Evolutionary conservation across 2,797 vertebrate genomes (phyloP), one percentile per base, ranked within the genome.

Genomic region (Peromyscus nudipes): DNA sequence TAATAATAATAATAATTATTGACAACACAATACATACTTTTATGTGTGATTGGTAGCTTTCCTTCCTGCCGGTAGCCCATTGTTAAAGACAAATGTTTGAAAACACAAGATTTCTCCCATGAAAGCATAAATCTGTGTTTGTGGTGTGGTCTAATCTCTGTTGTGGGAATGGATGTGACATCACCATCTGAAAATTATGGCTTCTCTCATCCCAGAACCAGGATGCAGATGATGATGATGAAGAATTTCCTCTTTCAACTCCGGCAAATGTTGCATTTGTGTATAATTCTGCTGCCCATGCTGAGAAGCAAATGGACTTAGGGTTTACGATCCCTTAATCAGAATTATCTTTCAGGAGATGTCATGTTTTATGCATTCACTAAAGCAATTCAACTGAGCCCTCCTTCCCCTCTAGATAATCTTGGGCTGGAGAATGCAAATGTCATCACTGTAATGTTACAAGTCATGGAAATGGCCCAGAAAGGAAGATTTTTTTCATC

Each of bases 381-480:
- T 96, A 80, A 96, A 92, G 65, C 79, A 87, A 69, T 37, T 75
- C 88, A 71, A 85, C 37, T 89, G 95, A 96, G 71, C 49, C 16
- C 37, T 96, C 86, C n/a, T 80, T 96, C 97, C 84, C 94, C 89
- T 27, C 0, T 14, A 96, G 43, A 31, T 88, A 97, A 96, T 92
- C 43, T 81, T 95, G 79, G 94, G 64, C 83, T 98, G 89, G 97
- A 97, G 88, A 97, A 98, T 93, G 93, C 96, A 97, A 97, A 97
- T 93, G 77, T 89, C 95, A 93, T 96, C 96, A 92, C 84, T 79
- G 31, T 86, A 98, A 97, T 97, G 88, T 93, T 91, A 75, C 12
- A 8, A 96, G 89, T 90, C 96, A 93, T 89, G 90, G 92, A 98
- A 97, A 96, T 43, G 98, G 95, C 34, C 89, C 71, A 98, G 96